A percentile compares a stretch with the other conserved stretches of the same genome.
Conservation (phyloP, 2,888 invertebrate genomes). For the Epistrophe eligans region DNA sequence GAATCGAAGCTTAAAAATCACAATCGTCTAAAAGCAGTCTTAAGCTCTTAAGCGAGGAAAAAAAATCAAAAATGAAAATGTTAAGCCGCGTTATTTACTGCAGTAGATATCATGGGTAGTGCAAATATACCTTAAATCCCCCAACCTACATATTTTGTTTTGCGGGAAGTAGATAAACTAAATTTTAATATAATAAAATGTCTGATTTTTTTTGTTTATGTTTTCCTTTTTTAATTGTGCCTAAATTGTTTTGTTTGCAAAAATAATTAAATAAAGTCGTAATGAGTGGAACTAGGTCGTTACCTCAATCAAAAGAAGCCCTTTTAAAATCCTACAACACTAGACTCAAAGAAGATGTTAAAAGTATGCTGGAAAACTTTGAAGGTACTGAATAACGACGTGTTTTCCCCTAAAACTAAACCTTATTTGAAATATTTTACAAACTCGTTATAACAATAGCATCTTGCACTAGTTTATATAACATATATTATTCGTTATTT, state of each 20-base stretch:
- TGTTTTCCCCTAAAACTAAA: neutral
- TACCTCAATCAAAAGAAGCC: slow-evolving; percentile 97
- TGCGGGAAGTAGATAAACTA: neutral
- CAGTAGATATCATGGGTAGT: neutral
- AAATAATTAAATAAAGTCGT: slow-evolving; percentile 24
- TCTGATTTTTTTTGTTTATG: neutral
- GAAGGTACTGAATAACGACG: slow-evolving; percentile 87
- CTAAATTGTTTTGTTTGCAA: neutral
- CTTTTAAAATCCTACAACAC: slow-evolving; percentile 97
- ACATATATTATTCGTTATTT: neutral
- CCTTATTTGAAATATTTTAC: neutral
- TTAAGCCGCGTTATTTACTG: no score
- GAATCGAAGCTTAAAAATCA: no score
- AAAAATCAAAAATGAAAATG: no score
- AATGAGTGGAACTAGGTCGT: slow-evolving; percentile 85
- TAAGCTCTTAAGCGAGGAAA: no score
- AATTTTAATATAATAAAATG: neutral
- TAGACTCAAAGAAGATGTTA: slow-evolving; percentile 97
- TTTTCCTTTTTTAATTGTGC: neutral
- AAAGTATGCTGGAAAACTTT: slow-evolving; percentile 98
- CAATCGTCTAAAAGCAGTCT: no score
- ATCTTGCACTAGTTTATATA: no score
- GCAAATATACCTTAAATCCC: neutral
- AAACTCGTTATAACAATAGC: no score
- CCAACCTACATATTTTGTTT: neutral